Base-by-base conservation (phyloP, 2,888 invertebrate species). In the Microplitis deprimator region DNA sequence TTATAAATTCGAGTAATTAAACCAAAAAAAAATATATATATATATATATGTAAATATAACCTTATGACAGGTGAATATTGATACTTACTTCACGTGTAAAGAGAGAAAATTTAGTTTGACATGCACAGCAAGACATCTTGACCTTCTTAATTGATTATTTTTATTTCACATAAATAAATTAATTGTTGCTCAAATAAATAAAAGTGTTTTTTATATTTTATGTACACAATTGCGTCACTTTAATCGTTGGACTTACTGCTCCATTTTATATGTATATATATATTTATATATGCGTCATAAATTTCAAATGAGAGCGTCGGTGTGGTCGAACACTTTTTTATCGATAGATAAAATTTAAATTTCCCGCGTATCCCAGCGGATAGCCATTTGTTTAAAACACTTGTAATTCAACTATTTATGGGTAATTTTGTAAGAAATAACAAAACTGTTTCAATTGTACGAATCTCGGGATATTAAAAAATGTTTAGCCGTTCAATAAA, bases 61-160 rank as follows among this genome's bases (percentile, higher is more conserved):
- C 13, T 40, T 72, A 73, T 59, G 65, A 13, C 68, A 76, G 72
- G 39, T 76, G 67, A 76, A 72, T 60, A 29, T 38, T 41, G 50
- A 29, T 40, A 72, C 87, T 88, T 91, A 94, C 95, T 91, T 96
- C 95, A 89, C 93, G 94, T 73, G 93, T 93, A 82, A 95, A 93
- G 78, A 95, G 91, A 77, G 94, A 93, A 90, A 93, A 95, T 85
- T 93, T 92, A 81, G 92, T 92, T 80, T 92, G 92, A 90, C 95
- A 95, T 59, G 94, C 92, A 87, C 93, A 94, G 87, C 95, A 95
- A 81, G 95, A 92, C 95, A 95, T 95, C 84, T 77, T 81, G 13
- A 17, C 29, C 29, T 29, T 3, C 4, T 4, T 29, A 29, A 29
- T 29, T 29, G 29, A 29, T 29, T 4, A 29, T 29, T 29, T 29